A percentile compares a stretch with the other conserved stretches of the same genome.
phyloP scores from a whole-genome alignment of 1,140 invertebrate species.

The Drosophila mauritiana region DNA sequence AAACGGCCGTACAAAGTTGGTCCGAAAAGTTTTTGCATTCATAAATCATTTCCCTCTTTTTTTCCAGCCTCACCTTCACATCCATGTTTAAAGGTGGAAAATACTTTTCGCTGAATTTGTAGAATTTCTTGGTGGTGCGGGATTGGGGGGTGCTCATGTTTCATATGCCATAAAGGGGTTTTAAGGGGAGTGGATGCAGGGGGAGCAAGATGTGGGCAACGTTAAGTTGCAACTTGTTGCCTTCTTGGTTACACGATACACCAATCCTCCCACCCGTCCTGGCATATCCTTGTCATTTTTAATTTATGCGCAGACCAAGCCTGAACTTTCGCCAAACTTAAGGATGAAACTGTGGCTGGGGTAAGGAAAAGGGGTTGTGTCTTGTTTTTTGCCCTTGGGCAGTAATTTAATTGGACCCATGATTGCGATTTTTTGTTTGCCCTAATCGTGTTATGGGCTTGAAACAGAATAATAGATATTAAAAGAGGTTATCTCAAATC shows the following conservation, averaged over 20 bases:
- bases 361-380: neutral
- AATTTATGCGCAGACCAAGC: conserved; percentile 68
- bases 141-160: conserved; percentile 39
- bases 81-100: conserved; percentile 73
- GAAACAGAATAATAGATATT: neutral
- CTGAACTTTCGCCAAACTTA: conserved; percentile 58
- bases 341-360: conserved; percentile 19
- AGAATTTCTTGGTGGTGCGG: conserved; percentile 52
- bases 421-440: neutral
- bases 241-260: conserved; percentile 62
- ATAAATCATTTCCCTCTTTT: conserved; percentile 76
- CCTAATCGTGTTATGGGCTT: neutral
- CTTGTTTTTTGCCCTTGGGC: conserved; percentile 3
- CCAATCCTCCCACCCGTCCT: conserved; percentile 25
- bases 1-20: conserved; percentile 71
- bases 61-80: conserved; percentile 24
- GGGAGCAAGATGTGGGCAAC: conserved; percentile 33
- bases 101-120: conserved; percentile 82
- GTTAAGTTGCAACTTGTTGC: conserved; percentile 76
- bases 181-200: neutral
- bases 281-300: conserved; percentile 80
- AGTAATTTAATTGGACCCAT: conserved; percentile 28
- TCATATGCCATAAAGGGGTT: conserved; percentile 54
- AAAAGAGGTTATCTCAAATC: neutral
- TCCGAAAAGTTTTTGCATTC: conserved; percentile 78